Conservation (phyloP, 37 sponge, comb jelly and placozoan species). For the Geodia barretti region DNA sequence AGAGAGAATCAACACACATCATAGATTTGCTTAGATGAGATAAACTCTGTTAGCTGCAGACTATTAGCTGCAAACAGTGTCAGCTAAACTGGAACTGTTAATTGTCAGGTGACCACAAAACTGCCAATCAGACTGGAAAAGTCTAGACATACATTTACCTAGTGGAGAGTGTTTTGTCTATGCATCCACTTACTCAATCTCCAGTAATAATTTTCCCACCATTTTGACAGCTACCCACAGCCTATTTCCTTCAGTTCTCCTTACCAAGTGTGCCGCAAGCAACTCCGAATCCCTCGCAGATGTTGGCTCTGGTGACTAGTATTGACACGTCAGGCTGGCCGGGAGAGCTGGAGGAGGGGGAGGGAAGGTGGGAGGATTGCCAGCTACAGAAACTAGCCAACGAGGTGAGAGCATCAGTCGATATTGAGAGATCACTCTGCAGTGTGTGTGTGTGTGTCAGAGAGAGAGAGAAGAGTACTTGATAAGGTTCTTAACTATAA, state of each 20-base stretch:
- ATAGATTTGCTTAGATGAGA: background rate
- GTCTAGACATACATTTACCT: too few relatives aligned
- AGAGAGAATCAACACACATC: background rate
- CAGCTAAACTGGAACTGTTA: too few relatives aligned
- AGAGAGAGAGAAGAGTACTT: background rate
- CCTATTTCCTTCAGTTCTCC: too few relatives aligned
- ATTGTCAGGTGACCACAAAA: too few relatives aligned
- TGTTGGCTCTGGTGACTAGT: constrained; percentile 40
- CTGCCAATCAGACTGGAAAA: too few relatives aligned
- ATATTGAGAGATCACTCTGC: background rate
- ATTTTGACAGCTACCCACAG: too few relatives aligned
- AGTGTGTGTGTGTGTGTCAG: background rate
- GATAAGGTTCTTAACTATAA: background rate
- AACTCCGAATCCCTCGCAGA: constrained; percentile 26
- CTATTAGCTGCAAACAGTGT: too few relatives aligned
- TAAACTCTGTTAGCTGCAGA: too few relatives aligned
- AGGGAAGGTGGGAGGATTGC: background rate
- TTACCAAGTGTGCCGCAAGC: constrained; percentile 40
- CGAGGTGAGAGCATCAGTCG: background rate
- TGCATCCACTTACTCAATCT: too few relatives aligned
- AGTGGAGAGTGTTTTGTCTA: too few relatives aligned
- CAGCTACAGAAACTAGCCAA: constrained; percentile 36
- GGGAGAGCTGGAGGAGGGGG: background rate
- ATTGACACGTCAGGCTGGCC: constrained; percentile 52
- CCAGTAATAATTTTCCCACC: too few relatives aligned